Percentiles rank a stretch among this genome's conserved stretches.
Evolutionary conservation across 2,888 invertebrate species (phyloP).

Genomic region (Colostygia pectinataria): DNA sequence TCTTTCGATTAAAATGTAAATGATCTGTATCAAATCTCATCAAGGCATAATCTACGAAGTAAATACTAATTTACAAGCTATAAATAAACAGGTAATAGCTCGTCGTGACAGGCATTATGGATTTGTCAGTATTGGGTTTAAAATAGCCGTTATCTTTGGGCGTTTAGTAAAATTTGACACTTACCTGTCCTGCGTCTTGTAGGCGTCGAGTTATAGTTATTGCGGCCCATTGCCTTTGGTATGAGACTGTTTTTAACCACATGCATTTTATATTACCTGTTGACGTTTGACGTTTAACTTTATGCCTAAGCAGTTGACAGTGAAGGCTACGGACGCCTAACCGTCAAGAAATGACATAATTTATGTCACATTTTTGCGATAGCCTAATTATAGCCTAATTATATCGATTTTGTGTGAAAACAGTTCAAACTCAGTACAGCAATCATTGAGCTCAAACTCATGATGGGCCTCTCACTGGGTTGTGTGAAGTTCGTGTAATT

Average conservation of each 20-base stretch:
- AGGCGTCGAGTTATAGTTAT: slow-evolving; percentile 43
- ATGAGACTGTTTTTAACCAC: slow-evolving; percentile 4
- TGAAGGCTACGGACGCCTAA: too few relatives aligned
- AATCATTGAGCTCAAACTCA: too few relatives aligned
- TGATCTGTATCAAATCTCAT: slow-evolving; percentile 60
- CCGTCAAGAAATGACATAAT: too few relatives aligned
- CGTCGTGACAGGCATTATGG: slow-evolving; percentile 48
- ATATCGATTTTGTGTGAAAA: too few relatives aligned
- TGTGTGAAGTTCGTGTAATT: too few relatives aligned
- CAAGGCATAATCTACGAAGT: slow-evolving; percentile 58
- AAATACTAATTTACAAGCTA: slow-evolving; percentile 59
- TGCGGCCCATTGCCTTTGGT: neutral
- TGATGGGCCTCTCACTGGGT: too few relatives aligned
- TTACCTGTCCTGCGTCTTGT: slow-evolving; percentile 39
- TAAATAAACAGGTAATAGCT: slow-evolving; percentile 56
- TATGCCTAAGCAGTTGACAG: too few relatives aligned
- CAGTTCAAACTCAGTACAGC: too few relatives aligned
- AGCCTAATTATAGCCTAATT: too few relatives aligned
- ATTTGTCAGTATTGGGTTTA: slow-evolving; percentile 36
- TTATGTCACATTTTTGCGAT: too few relatives aligned
- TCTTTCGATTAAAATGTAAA: slow-evolving; percentile 65
- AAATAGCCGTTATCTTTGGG: slow-evolving; percentile 28
- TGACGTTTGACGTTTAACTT: neutral
- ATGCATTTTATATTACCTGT: neutral
- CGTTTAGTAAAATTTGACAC: slow-evolving; percentile 51